Conservation (phyloP, 2,888 invertebrate genomes). For the Holacanthella duospinosa region DNA sequence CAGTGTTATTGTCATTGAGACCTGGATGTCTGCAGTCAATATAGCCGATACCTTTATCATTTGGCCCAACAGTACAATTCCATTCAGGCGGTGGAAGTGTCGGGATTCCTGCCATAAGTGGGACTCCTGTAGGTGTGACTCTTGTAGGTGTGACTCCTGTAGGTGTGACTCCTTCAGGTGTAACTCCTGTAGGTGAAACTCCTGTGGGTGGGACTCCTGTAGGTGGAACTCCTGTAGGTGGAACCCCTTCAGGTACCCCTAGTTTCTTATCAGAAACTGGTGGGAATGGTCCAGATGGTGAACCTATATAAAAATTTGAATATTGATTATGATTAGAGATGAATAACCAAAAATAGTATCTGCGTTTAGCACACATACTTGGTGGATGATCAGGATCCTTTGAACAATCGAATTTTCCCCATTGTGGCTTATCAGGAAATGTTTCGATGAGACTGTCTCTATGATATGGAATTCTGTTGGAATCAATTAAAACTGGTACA, state of each 20-base stretch:
- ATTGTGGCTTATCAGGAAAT: background rate
- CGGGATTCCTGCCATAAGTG: no score
- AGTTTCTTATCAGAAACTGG: background rate
- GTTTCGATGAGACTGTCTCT: background rate
- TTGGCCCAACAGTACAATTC: slow-evolving; percentile 1
- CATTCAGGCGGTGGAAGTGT: background rate
- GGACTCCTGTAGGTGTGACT: background rate
- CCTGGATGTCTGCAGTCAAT: background rate
- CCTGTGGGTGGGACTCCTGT: no score
- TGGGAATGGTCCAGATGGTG: background rate
- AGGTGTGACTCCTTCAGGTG: background rate
- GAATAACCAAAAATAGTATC: no score
- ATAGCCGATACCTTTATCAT: background rate
- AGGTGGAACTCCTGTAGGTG: background rate
- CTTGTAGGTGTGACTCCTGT: no score
- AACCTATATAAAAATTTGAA: background rate
- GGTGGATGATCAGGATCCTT: slow-evolving; percentile 1
- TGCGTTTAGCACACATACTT: no score
- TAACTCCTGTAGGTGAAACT: no score
- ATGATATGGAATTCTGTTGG: background rate
- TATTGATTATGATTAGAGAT: background rate
- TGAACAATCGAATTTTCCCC: background rate
- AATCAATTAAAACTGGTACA: background rate
- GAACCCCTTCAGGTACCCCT: background rate
- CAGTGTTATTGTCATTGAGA: background rate